These are phyloP conservation scores for Leucophenga varia DNA, from an alignment of 1,140 invertebrate genomes.

Conservation along the genomic window DNA sequence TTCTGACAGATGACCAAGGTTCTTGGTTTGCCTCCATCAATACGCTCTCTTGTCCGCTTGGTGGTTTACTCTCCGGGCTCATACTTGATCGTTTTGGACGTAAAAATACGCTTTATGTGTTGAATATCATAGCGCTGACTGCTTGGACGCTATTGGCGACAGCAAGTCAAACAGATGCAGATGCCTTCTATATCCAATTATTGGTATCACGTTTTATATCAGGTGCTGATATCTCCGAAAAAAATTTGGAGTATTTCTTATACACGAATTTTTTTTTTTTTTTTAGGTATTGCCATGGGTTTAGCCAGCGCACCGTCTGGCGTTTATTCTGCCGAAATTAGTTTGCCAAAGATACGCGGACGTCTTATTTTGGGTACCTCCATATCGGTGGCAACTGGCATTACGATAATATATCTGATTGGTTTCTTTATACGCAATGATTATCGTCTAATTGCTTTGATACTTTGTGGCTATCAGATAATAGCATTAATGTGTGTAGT, in stretches of 20 bases:
- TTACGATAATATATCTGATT: constrained; percentile 64
- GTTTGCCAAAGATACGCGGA: constrained; percentile 60
- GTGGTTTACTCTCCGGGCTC: constrained; percentile 37
- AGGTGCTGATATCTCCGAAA: constrained; percentile 17
- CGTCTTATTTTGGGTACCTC: constrained; percentile 65
- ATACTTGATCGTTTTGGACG: constrained; percentile 46
- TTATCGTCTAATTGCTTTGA: constrained; percentile 64
- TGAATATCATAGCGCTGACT: constrained; percentile 38
- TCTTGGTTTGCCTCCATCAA: constrained; percentile 52
- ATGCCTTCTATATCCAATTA: constrained; percentile 36
- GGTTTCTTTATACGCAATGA: constrained; percentile 64
- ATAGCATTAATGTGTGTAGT: constrained; percentile 60
- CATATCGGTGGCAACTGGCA: constrained; percentile 62
- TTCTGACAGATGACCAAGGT: constrained; percentile 27
- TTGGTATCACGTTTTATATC: constrained; percentile 37
- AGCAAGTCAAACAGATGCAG: constrained; percentile 14
- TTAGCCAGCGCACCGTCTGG: constrained; percentile 64
- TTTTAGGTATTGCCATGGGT: constrained; percentile 62
- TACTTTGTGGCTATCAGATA: constrained; percentile 63
- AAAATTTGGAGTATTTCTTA: too few species aligned
- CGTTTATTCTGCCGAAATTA: constrained; percentile 66
- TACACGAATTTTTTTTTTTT: constrained; percentile 3
- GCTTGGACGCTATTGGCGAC: constrained; percentile 44
- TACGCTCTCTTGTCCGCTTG: constrained; percentile 43
- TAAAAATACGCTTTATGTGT: constrained; percentile 36